phyloP scores from a whole-genome alignment of 2,888 invertebrate species.

The Orthosia incerta region DNA sequence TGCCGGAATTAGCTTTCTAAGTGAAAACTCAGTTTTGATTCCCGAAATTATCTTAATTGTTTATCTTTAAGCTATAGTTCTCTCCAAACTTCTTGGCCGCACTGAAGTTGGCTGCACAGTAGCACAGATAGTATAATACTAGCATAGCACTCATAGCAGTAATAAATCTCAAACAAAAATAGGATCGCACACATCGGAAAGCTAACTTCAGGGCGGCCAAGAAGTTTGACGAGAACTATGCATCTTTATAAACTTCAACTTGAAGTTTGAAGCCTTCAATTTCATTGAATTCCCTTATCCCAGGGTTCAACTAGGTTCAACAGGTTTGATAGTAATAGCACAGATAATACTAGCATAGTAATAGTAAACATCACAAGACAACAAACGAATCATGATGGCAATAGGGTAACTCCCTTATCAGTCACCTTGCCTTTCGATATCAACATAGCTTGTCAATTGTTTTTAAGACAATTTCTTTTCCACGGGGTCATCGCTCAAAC shows the following conservation, averaged over 20 bases:
- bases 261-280: background rate
- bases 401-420: constrained; percentile 18
- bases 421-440: background rate
- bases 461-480: constrained; percentile 2
- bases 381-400: background rate
- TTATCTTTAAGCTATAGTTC: no score
- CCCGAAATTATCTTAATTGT: background rate
- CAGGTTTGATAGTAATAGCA: no score
- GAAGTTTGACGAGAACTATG: no score
- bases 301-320: no score
- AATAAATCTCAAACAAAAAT: no score
- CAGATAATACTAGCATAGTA: no score
- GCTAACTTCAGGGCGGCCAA: no score
- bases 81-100: no score
- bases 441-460: constrained; percentile 1
- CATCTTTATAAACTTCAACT: background rate
- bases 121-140: no score
- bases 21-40: background rate
- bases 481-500: constrained; percentile 10
- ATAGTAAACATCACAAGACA: background rate
- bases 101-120: no score
- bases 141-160: no score
- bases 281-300: background rate
- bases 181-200: no score
- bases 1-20: background rate